Evolutionary conservation across 92 coral and sea anemone species (phyloP), one percentile per base, ranked within the genome.

Genomic region (Umimayanthus chanpuru): DNA sequence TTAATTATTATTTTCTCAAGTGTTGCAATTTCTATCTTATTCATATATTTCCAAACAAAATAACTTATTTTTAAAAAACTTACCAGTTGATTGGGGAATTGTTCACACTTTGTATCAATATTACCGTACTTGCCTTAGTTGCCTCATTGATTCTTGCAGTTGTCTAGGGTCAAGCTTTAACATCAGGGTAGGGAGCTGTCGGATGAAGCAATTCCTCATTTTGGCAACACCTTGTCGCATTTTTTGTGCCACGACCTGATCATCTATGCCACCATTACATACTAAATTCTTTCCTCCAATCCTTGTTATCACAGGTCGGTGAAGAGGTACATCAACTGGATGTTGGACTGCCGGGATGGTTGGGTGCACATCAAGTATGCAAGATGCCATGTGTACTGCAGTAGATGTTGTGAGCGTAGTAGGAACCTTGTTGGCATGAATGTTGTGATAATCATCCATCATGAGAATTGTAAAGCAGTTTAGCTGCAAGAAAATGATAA

Each of bases 311-410:
- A 88, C 90, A 88, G 67, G 79, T 30, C 86, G 67, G 86, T 88
- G 90, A 39, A 88, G 53, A 1, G 90, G 56, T 53, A 44, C 66
- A 49, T 71, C 11, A 41, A 40, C 78, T 32, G 87, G 85, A 23
- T 39, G 88, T 32, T 39, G 47, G 20, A 73, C 88, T n/a, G 91
- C 88, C 32, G 61, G 73, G 28, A 89, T 89, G 16, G 80, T 88
- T 58, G 81, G 88, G 47, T 82, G 88, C 26, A 89, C 80, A 72
- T 89, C 91, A 53, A 89, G 18, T 75, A 89, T 20, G 65, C 88
- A 84, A 21, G 91, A 89, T 29, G 91, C 91, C 88, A 89, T 83
- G 82, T 89, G 91, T 4, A 84, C 53, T 74, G 91, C 91, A 23
- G 64, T 43, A 8, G 91, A 82, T 23, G 88, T 89, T 6, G 67